Evolutionary conservation across 2,888 invertebrate genomes (phyloP), one percentile per base, ranked within the genome.

Genomic region (Epinotia ramella): DNA sequence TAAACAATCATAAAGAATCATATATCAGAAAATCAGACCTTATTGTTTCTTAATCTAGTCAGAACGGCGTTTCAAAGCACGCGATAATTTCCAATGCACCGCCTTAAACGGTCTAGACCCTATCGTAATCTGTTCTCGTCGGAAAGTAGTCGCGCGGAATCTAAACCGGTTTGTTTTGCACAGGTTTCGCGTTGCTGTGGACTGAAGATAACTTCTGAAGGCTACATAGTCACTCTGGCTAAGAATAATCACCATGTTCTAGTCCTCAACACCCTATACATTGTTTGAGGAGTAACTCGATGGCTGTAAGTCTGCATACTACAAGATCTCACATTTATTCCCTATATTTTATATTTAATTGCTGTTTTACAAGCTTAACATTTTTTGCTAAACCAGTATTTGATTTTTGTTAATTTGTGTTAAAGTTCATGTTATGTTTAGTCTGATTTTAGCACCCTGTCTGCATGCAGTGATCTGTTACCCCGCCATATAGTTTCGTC

Each of bases 211-310:
- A 99, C 99, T 76, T 98, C 98, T 24, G 99, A 99, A 93, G 99
- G 99, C 83, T 98, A 98, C 93, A 97, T 99, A 84, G 98, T 98
- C 83, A 98, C 99, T 81, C 95, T 99, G 95, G 99, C 99, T 90
- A 99, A 99, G 95, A 99, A 99, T 95, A 99, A 99, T 95, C 99
- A 99, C 95, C 98, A 99, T 94, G 99, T 99, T 87, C 96, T 99
- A 93, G 98, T 99, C 91, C 96, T 99, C 94, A 98, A 98, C 95
- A 98, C 98, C 85, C 96, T 98, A 89, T 98, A 98, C 95, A 97
- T 98, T 95, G 96, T 97, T 95, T 97, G 97, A 97, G 96, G 96
- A 88, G 88, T 82, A 87, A 90, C 91, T 91, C 89, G 89, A 91
- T 91, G 92, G 93, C 93, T 93, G 94, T 94, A 94, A 94, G 94